A percentile compares a stretch with the other conserved stretches of the same genome.
Conservation (phyloP, 1,140 invertebrate species). For the Orussus abietinus region DNA sequence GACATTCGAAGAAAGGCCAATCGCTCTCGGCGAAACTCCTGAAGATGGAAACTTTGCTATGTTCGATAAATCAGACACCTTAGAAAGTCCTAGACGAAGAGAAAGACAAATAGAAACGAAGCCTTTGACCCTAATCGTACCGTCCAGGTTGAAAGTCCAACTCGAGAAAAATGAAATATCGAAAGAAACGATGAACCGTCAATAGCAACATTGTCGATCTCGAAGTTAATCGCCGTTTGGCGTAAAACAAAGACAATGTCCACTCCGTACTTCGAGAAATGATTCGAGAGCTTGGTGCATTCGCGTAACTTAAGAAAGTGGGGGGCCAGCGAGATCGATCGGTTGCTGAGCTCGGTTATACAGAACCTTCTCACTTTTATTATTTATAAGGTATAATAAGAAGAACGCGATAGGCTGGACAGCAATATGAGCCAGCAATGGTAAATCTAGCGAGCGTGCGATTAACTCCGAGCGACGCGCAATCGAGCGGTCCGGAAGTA, state of each 20-base stretch:
- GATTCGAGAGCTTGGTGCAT: constrained; percentile 1
- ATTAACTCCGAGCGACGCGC: constrained; percentile 10
- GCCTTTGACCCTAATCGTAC: too few relatives aligned
- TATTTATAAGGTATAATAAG: constrained; percentile 37
- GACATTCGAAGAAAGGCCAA: too few relatives aligned
- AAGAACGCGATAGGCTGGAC: constrained; percentile 28
- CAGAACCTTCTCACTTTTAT: constrained; percentile 29
- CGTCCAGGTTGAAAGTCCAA: too few relatives aligned
- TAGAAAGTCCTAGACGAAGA: too few relatives aligned
- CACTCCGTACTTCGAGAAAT: not conserved
- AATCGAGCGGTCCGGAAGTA: constrained; percentile 3
- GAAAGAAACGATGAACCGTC: too few relatives aligned
- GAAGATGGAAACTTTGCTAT: too few relatives aligned
- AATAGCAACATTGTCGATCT: too few relatives aligned
- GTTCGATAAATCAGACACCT: too few relatives aligned
- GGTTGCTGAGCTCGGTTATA: constrained; percentile 3
- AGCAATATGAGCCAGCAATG: constrained; percentile 36
- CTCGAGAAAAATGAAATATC: too few relatives aligned
- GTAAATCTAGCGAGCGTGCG: constrained; percentile 17
- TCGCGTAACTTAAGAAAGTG: not conserved
- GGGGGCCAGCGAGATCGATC: not conserved
- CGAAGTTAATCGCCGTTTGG: constrained; percentile 7
- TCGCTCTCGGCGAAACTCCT: too few relatives aligned
- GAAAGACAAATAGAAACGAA: too few relatives aligned
- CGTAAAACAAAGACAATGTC: constrained; percentile 13